A percentile compares a stretch with the other conserved stretches of the same genome.
phyloP scores from a whole-genome alignment of 2,888 invertebrate genomes.

The Caenorhabditis doughertyi region DNA sequence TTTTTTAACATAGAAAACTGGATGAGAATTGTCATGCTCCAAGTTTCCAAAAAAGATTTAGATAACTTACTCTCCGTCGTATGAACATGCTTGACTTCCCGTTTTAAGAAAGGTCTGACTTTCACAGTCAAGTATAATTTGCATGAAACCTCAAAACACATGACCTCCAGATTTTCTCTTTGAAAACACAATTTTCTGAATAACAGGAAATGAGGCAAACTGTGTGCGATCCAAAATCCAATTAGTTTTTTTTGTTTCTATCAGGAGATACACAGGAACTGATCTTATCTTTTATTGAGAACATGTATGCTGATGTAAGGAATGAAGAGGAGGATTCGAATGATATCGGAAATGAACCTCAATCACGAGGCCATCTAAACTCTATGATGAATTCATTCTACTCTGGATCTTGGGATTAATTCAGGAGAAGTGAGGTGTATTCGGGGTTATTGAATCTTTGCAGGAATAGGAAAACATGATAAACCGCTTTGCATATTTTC shows the following conservation, averaged over 20 bases:
- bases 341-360: constrained; percentile 21
- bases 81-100: no score
- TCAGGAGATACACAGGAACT: constrained; percentile 16
- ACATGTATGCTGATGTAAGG: neutral
- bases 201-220: constrained; percentile 35
- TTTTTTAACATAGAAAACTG: no score
- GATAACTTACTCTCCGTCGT: no score
- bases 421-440: neutral
- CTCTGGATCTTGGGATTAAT: neutral
- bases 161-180: constrained; percentile 12
- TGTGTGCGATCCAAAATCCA: constrained; percentile 12
- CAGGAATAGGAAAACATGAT: no score
- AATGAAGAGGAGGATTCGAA: no score
- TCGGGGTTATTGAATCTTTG: no score
- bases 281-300: constrained; percentile 19
- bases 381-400: constrained; percentile 8
- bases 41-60: no score
- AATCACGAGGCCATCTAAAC: constrained; percentile 5
- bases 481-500: no score
- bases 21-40: no score
- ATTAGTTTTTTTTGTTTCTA: constrained; percentile 37
- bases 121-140: neutral
- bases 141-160: neutral
- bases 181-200: constrained; percentile 10
- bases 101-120: neutral